Evolutionary conservation across 37 sponge, comb jelly and placozoan genomes (phyloP), one percentile per base, ranked within the genome.

Genomic region (Cliona cf. orientalis): DNA sequence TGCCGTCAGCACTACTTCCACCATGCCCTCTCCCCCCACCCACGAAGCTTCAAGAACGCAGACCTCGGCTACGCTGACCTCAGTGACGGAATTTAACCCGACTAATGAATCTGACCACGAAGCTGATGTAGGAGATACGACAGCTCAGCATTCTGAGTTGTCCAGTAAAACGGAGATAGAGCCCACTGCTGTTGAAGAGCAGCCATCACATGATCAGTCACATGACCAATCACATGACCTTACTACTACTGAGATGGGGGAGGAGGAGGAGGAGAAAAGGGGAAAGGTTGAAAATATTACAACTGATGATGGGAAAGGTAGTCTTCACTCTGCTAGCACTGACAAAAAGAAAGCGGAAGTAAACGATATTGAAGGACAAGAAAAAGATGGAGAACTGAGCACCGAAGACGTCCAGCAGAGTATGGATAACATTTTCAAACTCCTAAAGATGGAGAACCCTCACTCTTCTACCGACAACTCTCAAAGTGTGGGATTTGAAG

Each of bases 381-480:
- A 14, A 19, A 14, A 14, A 9, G 14, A 14, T 49, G 53, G 14
- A 49, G 53, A 49, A 14, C 14, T 9, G 9, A 14, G 53, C 14
- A 49, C 14, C 53, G 14, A 49, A 26, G 36, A 29, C 3, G 35
- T 29, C 28, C 77, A 76, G 32, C 33, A 41, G 26, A 17, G 32
- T 1, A 55, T 72, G 1, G 73, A 72, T 33, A 72, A 26, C 44
- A 62, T 62, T 12, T 62, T 76, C 29, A 32, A 61, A 17, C 28
- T 76, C 32, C 64, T 76, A 32, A 40, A 76, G 17, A 64, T 62
- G 1, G 77, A 76, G 19, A 61, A 61, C 7, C 64, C 75, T 37
- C 75, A 33, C 22, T 17, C 59, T 22, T 19, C 42, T 6, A 67
- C 39, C 38, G 11, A 31, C 33, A 72, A 29, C 31, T 12, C 25